Evolutionary conservation across 2,113 vertebrate species (phyloP), one percentile per base, ranked within the genome.

Genomic region (Megaceryle maxima): DNA sequence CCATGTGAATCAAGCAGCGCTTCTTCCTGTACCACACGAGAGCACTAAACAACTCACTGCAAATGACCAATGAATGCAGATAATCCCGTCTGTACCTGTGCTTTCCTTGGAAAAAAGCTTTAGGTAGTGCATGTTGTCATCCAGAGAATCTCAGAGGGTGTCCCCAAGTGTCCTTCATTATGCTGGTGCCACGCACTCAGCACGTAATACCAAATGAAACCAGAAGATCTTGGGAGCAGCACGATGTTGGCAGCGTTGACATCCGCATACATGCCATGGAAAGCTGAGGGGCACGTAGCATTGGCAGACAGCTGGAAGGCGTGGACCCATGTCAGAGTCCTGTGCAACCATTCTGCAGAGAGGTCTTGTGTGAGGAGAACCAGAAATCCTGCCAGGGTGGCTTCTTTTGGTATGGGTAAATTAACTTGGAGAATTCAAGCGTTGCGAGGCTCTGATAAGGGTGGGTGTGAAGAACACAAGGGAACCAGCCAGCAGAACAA

Each of bases 231-330:
- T 35, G 67, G 21, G 51, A 48, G 51, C 51, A 35, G 28, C 25
- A 3, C 2, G 21, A 1, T 37, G 41, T 13, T 60, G 57, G 5
- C 35, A 11, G 28, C 13, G 8, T 26, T 56, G 17, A 25, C 12
- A 16, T 7, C 33, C 2, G 2, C 44, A 1, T 6, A 2, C 9
- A 10, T 2, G 31, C 17, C 26, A 2, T 7, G 16, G 39, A 16
- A 31, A 44, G 70, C 48, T 17, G 44, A 19, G 46, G 41, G 22
- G 2, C 19, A 4, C 8, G 31, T 11, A 13, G 15, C 29, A 1
- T 0, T 9, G 60, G 53, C 19, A 10, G 16, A 10, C 3, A 28
- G 55, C 10, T 33, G 16, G 51, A 18, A 3, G 20, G 60, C 24
- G n/a, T n/a, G n/a, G n/a, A 18, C 15, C 13, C 2, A 0, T 21